Conservation (phyloP, 2,888 invertebrate species). For the Drosophila emarginata region DNA sequence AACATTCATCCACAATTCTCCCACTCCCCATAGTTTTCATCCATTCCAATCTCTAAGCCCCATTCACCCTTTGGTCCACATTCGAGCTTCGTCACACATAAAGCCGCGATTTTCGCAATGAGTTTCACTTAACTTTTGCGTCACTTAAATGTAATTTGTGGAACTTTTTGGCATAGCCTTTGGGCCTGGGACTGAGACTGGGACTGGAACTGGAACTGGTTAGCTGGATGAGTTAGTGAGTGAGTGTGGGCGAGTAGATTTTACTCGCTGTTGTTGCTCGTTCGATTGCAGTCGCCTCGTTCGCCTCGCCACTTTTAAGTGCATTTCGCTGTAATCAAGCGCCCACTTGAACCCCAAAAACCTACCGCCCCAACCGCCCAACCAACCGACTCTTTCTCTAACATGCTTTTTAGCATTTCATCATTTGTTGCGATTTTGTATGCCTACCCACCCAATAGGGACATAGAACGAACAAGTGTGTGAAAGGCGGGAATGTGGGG, state of each 20-base stretch:
- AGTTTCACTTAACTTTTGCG: constrained; percentile 64
- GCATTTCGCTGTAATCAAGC: constrained; percentile 75
- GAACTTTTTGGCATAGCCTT: constrained; percentile 57
- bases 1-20: neutral
- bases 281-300: constrained; percentile 48
- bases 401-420: constrained; percentile 69
- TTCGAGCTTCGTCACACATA: constrained; percentile 32
- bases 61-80: constrained; percentile 9
- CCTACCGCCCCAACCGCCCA: neutral
- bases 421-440: constrained; percentile 64
- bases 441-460: constrained; percentile 11
- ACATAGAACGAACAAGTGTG: neutral
- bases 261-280: constrained; percentile 30
- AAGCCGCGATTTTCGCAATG: constrained; percentile 56
- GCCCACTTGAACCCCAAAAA: constrained; percentile 52
- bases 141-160: constrained; percentile 68
- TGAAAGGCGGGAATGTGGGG: neutral
- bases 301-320: constrained; percentile 61
- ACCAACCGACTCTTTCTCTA: constrained; percentile 21
- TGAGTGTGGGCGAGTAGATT: constrained; percentile 9
- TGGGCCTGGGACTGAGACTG: too few species aligned
- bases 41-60: neutral
- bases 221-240: constrained; percentile 6
- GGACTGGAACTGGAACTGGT: constrained; percentile 5
- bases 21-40: too few species aligned